Evolutionary conservation across 2,113 vertebrate genomes (phyloP).

Genomic region (Cyanoramphus novaezelandiae): DNA sequence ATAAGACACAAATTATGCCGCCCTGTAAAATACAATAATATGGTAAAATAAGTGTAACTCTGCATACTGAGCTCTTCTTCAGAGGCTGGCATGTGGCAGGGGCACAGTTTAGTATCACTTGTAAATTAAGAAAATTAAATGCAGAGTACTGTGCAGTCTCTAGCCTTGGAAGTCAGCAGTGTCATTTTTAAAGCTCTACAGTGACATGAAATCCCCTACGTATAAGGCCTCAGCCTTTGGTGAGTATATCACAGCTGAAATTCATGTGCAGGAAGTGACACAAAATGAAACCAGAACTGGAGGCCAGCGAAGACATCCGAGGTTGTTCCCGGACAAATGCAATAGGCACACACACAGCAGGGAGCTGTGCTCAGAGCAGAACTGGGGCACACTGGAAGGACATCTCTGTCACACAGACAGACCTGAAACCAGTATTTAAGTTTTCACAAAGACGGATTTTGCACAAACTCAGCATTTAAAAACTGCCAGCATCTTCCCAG

Average conservation of each 20-base stretch:
- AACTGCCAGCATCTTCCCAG: not conserved
- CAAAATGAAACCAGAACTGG: not conserved
- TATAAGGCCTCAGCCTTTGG: not conserved
- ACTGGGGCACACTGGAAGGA: fast-evolving
- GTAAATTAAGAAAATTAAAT: not conserved
- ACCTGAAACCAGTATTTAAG: not conserved
- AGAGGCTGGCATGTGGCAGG: not conserved
- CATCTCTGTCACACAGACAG: not conserved
- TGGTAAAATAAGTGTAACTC: not conserved
- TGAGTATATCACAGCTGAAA: not conserved
- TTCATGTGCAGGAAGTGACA: not conserved
- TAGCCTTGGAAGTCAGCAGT: not conserved
- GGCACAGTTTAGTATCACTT: not conserved
- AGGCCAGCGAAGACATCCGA: not conserved
- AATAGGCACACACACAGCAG: fast-evolving
- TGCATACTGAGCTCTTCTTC: not conserved
- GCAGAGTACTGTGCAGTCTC: not conserved
- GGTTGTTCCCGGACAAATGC: not conserved
- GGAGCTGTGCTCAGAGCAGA: not conserved
- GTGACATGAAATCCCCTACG: not conserved
- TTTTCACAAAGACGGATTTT: not conserved
- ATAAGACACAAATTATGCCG: not conserved
- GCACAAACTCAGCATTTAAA: not conserved
- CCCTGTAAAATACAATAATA: not conserved
- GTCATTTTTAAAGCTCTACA: not conserved